These are phyloP conservation scores for Callithrix jacchus DNA, from an alignment of 2,113 vertebrate genomes.

Conservation along the genomic window DNA sequence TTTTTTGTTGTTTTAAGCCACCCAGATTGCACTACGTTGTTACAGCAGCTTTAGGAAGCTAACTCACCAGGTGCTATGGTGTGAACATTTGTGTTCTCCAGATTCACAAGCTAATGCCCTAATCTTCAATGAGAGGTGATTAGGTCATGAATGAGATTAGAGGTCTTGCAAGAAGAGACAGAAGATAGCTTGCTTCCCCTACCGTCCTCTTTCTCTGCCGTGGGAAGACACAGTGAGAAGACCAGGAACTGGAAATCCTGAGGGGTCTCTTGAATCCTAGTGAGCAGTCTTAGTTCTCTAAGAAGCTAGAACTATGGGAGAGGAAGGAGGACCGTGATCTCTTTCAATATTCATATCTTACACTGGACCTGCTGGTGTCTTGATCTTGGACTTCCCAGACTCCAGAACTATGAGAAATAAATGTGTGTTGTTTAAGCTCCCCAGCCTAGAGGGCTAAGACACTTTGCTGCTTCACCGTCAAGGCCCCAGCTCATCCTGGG, in stretches of 20 bases:
- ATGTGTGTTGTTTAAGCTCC: neutral
- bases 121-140: neutral
- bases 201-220: no score
- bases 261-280: neutral
- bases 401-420: neutral
- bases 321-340: neutral
- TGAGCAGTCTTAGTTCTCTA: neutral
- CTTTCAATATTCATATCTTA: neutral
- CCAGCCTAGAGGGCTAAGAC: neutral
- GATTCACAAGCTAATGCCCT: no score
- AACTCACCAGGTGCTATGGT: neutral
- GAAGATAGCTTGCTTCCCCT: neutral
- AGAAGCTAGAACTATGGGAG: neutral
- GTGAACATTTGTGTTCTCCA: neutral
- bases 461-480: neutral
- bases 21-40: neutral
- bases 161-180: neutral
- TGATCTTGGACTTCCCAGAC: neutral
- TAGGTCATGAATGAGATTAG: neutral
- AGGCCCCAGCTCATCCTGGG: neutral
- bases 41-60: neutral
- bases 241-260: neutral
- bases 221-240: neutral
- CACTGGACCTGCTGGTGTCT: neutral
- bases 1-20: neutral